Base-by-base conservation (phyloP, 2,888 invertebrate genomes). In the Brassicogethes aeneus region DNA sequence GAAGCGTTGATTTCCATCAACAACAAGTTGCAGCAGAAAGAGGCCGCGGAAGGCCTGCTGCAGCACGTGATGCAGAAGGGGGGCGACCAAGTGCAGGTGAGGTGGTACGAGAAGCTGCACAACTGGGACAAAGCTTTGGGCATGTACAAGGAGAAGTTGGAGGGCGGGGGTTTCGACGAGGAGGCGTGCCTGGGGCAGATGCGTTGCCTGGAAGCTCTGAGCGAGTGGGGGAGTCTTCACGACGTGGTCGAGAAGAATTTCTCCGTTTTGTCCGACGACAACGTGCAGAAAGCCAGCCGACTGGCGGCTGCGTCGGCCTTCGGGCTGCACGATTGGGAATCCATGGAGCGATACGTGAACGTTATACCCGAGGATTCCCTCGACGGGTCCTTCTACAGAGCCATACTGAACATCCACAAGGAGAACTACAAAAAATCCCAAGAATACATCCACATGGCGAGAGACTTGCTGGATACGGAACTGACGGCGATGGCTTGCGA, bases 81-180 rank as follows among this genome's bases (percentile, higher is more conserved):
- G 2, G 77, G 77, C 1, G 77, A 80, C 50, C 72, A 70, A 45
- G 77, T 82, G 0, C 84, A 90, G 66, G 47, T 47, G 37, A 77
- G 92, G 3, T 99, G 99, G 99, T 96, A 96, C 65, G 99, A 99
- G 65, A 97, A 99, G 67, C 72, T 99, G 1, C 96, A 99, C 68
- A 94, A 96, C 62, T 99, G 97, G 97, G 94, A 96, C 56, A 91
- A 91, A 61, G 99, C 99, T 0, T 70, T 96, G 32, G 78, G 82
- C 46, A 77, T 93, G 1, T 99, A 99, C 58, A 77, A 82, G 36
- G 81, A 82, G 38, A 85, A 88, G 57, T 68, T 90, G 33, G 71
- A 75, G 3, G 70, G 69, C 0, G 79, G 82, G 48, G 70, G 75
- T 0, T 47, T 53, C 7, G 87, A 91, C 58, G 72, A 85, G 42